Conservation (phyloP, 2,888 invertebrate genomes). For the Amphiduros pacificus region DNA sequence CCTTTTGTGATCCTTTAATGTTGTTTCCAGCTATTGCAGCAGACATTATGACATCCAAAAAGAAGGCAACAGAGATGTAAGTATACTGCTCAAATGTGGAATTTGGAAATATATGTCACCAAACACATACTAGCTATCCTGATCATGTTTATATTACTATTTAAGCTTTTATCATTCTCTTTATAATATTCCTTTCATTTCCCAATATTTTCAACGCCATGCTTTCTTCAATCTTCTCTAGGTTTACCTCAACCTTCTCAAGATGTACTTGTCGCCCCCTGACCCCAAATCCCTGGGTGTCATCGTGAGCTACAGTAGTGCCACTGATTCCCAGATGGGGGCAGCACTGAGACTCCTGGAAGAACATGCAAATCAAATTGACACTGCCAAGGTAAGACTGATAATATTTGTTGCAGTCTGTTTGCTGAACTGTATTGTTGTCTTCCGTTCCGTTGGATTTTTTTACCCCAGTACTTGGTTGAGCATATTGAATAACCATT, state of each 20-base stretch:
- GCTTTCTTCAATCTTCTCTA: no score
- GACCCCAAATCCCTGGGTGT: slow-evolving; percentile 57
- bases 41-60: slow-evolving; percentile 65
- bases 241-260: slow-evolving; percentile 70
- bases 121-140: no score
- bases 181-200: not conserved
- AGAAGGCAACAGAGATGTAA: slow-evolving; percentile 54
- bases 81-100: slow-evolving; percentile 32
- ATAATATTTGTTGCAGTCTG: no score
- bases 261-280: slow-evolving; percentile 66
- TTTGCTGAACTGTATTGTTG: no score
- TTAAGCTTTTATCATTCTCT: not conserved
- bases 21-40: slow-evolving; percentile 60
- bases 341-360: slow-evolving; percentile 80
- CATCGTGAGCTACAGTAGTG: slow-evolving; percentile 54
- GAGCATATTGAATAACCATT: no score
- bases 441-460: no score
- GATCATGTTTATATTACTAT: not conserved
- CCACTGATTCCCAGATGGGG: slow-evolving; percentile 73
- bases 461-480: no score
- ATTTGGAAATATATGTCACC: no score
- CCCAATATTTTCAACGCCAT: no score
- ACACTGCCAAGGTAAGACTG: slow-evolving; percentile 72
- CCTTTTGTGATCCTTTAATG: no score
- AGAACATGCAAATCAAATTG: slow-evolving; percentile 80